Evolutionary conservation across 2,113 vertebrate species (phyloP).

Genomic region (Orientallactaga bullata): DNA sequence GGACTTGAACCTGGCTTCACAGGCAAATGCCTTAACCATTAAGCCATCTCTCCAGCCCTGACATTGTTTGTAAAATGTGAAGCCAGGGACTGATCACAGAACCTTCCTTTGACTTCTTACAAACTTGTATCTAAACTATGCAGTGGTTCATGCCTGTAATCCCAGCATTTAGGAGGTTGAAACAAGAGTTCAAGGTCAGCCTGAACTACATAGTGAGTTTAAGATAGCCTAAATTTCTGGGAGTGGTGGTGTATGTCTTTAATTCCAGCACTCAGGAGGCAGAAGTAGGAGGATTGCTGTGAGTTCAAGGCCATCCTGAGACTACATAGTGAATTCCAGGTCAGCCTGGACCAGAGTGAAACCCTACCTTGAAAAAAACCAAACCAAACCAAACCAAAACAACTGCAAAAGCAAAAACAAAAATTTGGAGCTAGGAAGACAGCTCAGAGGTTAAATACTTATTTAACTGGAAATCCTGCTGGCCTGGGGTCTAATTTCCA

Average conservation of each 20-base stretch:
- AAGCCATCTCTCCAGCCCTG: neutral
- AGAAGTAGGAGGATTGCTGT: too few species aligned
- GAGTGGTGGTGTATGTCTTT: neutral
- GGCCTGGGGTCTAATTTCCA: too few species aligned
- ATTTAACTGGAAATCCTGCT: too few species aligned
- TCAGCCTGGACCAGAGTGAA: neutral
- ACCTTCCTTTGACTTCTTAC: conserved; percentile 25
- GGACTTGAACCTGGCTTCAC: too few species aligned
- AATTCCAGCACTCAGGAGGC: neutral
- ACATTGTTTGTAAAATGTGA: conserved; percentile 34
- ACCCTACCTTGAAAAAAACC: too few species aligned
- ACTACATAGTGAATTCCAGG: neutral
- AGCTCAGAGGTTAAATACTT: too few species aligned
- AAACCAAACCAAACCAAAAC: too few species aligned
- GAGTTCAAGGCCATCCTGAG: neutral
- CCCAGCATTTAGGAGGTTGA: neutral
- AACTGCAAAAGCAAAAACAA: too few species aligned
- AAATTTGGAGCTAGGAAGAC: too few species aligned
- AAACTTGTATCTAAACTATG: neutral
- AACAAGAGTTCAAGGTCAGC: neutral
- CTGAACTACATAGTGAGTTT: neutral
- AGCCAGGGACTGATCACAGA: neutral
- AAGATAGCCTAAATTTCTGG: neutral
- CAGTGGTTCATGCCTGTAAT: neutral
- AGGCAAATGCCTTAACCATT: too few species aligned